Evolutionary conservation across 2,888 invertebrate genomes (phyloP).

Genomic region (Melanotus villosus): DNA sequence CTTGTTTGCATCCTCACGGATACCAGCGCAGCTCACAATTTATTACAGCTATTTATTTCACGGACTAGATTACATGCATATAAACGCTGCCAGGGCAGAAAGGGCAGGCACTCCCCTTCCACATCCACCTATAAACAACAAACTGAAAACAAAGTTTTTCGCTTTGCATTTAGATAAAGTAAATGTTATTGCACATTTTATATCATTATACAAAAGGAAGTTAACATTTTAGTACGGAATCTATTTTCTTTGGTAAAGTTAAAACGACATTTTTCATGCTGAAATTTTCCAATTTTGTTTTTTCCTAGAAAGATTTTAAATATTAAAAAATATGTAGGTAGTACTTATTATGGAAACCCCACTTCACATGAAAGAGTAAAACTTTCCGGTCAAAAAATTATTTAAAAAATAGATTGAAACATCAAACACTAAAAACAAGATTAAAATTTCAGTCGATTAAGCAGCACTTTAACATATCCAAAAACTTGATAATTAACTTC

Average conservation of each 20-base stretch:
- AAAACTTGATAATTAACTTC: no score
- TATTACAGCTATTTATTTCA: slow-evolving; percentile 80
- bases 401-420: no score
- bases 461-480: no score
- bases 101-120: slow-evolving; percentile 41
- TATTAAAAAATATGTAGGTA: no score
- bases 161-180: slow-evolving; percentile 29
- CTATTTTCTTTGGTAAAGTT: neutral
- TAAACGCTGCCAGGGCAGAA: slow-evolving; percentile 64
- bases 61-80: slow-evolving; percentile 69
- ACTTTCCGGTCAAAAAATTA: no score
- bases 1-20: slow-evolving; percentile 44
- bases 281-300: no score
- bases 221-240: neutral
- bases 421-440: no score
- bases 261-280: no score
- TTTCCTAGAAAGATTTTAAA: no score
- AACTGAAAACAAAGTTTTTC: slow-evolving; percentile 37
- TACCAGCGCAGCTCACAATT: slow-evolving; percentile 72
- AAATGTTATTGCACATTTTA: slow-evolving; percentile 1
- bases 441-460: no score
- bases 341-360: no score
- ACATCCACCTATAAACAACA: slow-evolving; percentile 47
- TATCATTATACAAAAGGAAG: neutral
- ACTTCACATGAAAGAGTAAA: no score